Evolutionary conservation across 2,888 invertebrate genomes (phyloP).

Genomic region (Orthosia incerta): DNA sequence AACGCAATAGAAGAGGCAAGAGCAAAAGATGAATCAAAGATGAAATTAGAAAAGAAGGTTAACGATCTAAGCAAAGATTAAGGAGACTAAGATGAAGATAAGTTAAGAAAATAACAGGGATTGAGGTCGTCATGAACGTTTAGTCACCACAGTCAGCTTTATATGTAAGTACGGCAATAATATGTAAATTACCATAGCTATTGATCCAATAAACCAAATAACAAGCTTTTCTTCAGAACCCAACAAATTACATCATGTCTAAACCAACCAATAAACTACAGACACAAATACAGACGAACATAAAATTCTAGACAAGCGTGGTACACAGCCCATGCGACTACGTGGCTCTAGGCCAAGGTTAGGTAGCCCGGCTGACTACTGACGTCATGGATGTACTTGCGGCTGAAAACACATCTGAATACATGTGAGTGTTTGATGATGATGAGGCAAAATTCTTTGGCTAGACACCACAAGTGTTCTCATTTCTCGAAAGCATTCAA

Average conservation of each 20-base stretch:
- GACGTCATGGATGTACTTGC: constrained; percentile 39
- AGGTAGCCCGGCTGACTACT: constrained; percentile 25
- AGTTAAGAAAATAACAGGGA: not conserved
- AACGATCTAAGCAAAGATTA: not conserved
- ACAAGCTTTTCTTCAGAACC: not conserved
- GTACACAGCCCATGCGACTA: constrained; percentile 29
- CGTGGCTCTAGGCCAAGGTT: constrained; percentile 68
- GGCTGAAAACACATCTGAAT: constrained; percentile 35
- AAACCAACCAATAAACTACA: constrained; percentile 10
- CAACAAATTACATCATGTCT: not conserved
- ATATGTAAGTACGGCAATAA: no score
- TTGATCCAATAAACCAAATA: not conserved
- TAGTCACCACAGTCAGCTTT: no score
- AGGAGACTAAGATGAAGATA: no score
- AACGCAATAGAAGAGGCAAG: not conserved
- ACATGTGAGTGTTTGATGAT: constrained; percentile 42
- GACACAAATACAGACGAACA: constrained; percentile 6
- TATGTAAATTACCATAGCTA: not conserved
- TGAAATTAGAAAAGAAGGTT: not conserved
- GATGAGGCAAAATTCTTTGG: constrained; percentile 43
- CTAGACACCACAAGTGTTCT: constrained; percentile 1
- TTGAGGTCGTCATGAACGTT: no score
- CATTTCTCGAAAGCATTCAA: not conserved
- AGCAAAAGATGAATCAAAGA: not conserved
- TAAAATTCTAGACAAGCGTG: constrained; percentile 17